Base-by-base conservation (phyloP, 1,140 invertebrate genomes). In the Nasonia vitripennis region DNA sequence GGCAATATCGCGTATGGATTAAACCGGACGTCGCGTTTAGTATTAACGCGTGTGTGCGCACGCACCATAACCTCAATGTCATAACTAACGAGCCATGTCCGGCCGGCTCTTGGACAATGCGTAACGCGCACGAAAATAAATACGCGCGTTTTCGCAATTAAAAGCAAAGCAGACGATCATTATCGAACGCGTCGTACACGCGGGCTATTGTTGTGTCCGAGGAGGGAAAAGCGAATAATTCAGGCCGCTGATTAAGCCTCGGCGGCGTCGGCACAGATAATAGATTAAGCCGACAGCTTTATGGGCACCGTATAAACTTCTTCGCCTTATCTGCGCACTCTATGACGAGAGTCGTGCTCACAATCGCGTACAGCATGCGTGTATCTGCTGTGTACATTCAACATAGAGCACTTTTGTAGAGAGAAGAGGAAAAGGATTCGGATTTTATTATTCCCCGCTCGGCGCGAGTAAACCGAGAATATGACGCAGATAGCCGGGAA, bases 181-280 rank as follows among this genome's bases (percentile, higher is more conserved):
- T 71, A 71, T 71, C 68, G 51, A 55, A 70, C 11, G n/a, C 6
- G 20, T n/a, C 67, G 68, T 37, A 6, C 5, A 37, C 34, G 12
- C 1, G 27, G 9, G 23, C 68, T 17, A 71, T 71, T 71, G 27
- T 71, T 71, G 68, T 11, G 12, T 11, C 41, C 41, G 41, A 45
- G 41, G 17, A 37, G 41, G 14, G 12, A 31, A 41, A 67, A 20
- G 45, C 67, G 55, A 81, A 81, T 81, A 81, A 81, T 81, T 81
- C 62, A 81, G 79, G 11, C 62, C 12, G 37, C 68, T 81, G 79
- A 81, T 71, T 81, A 71, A 71, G 62, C 41, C 31, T 80, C 68
- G 37, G 14, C n/a, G 27, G 14, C n/a, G 27, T 41, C 10, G 9
- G 45, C 34, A 70, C 5, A 80, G 78, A 80, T 80, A 71, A 31